Evolutionary conservation across 2,888 invertebrate species (phyloP).

Genomic region (Scrobipalpa atriplicella): DNA sequence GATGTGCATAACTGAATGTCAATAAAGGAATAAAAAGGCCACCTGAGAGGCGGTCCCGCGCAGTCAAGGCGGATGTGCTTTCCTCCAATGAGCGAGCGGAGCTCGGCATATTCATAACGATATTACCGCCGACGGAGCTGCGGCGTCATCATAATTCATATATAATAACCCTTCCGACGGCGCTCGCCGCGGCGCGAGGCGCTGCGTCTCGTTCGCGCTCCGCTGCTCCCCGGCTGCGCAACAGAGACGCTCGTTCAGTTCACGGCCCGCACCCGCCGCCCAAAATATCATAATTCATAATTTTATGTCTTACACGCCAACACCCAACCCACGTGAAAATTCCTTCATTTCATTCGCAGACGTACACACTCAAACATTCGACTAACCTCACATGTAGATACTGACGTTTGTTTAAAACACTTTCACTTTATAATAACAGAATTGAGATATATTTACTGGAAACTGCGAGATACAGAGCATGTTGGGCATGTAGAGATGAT

Average conservation of each 20-base stretch:
- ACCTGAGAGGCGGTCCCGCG: conserved; percentile 80
- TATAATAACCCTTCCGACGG: conserved; percentile 81
- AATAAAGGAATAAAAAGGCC: conserved; percentile 80
- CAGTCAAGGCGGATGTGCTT: conserved; percentile 76
- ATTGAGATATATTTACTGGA: conserved; percentile 53
- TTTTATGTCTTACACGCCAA: conserved; percentile 69
- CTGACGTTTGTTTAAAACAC: conserved; percentile 34
- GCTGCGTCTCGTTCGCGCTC: conserved; percentile 70
- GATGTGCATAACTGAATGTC: conserved; percentile 81
- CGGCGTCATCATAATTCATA: conserved; percentile 83
- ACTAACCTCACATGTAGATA: conserved; percentile 29
- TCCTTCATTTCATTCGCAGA: conserved; percentile 60
- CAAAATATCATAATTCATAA: conserved; percentile 81
- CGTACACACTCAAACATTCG: conserved; percentile 26
- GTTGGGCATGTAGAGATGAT: conserved; percentile 68
- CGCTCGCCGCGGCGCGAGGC: conserved; percentile 64
- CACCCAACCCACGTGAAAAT: conserved; percentile 53
- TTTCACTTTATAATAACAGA: conserved; percentile 45
- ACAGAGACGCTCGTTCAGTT: conserved; percentile 62
- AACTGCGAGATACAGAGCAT: conserved; percentile 57
- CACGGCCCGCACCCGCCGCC: conserved; percentile 40
- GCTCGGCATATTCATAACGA: conserved; percentile 82
- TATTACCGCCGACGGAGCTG: conserved; percentile 79
- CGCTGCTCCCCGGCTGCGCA: conserved; percentile 48
- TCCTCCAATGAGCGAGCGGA: conserved; percentile 78